Percentiles rank a stretch among this genome's conserved stretches.
Evolutionary conservation across 2,888 invertebrate species (phyloP).

Genomic region (Caenorhabditis sp.): DNA sequence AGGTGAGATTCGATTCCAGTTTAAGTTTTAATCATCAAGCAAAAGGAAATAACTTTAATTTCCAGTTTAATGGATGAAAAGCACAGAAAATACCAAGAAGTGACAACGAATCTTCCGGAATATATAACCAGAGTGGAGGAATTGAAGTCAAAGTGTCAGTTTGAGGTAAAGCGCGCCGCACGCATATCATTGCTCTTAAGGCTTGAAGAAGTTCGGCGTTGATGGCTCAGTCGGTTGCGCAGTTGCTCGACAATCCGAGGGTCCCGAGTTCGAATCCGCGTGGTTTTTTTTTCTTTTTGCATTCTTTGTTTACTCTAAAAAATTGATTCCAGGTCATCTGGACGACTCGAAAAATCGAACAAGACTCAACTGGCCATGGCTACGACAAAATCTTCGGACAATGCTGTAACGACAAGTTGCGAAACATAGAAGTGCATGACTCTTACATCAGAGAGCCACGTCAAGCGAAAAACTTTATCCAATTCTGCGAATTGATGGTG

Average conservation of each 20-base stretch:
- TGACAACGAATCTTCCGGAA: background rate
- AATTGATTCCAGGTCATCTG: background rate
- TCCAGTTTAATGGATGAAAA: background rate
- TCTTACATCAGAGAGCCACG: background rate
- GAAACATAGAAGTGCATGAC: background rate
- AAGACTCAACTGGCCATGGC: background rate
- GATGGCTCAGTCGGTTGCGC: no score
- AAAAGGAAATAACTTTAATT: no score
- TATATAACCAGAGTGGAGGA: background rate
- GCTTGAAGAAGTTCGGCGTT: no score
- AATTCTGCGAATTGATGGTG: background rate
- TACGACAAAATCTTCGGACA: background rate
- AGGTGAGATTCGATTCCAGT: background rate
- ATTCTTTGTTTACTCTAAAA: no score
- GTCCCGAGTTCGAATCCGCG: no score
- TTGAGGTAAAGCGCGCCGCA: background rate
- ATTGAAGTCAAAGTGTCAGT: background rate
- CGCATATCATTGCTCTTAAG: no score
- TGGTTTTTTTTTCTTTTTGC: no score
- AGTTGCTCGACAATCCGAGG: no score
- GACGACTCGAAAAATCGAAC: background rate
- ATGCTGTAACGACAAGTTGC: background rate
- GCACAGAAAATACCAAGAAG: background rate
- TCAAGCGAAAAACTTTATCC: background rate
- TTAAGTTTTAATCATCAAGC: no score